A percentile compares a stretch with the other conserved stretches of the same genome.
Evolutionary conservation across 2,888 invertebrate genomes (phyloP).

Genomic region (Chaetoderma sp.): DNA sequence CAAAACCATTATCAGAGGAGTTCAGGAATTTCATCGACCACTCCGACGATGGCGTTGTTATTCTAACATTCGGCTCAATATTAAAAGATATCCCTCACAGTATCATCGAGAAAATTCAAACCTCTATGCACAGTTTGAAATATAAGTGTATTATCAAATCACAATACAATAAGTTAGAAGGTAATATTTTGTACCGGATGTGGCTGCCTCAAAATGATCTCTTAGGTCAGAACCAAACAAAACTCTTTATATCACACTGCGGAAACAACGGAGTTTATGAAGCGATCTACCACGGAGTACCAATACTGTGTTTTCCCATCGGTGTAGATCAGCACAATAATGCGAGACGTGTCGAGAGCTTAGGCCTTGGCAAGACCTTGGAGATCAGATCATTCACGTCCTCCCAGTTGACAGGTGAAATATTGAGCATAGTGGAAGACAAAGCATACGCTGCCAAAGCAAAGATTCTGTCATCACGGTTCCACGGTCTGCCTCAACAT

Average conservation of each 20-base stretch:
- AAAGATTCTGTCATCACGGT: conserved; percentile 35
- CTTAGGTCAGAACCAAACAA: conserved; percentile 42
- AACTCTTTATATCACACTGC: conserved; percentile 49
- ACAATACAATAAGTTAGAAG: neutral
- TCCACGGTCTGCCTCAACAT: conserved; percentile 20
- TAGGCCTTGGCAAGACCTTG: conserved; percentile 40
- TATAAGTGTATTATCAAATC: neutral
- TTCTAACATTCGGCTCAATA: conserved; percentile 42
- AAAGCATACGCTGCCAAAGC: conserved; percentile 29
- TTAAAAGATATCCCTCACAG: neutral
- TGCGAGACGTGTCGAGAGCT: conserved; percentile 29
- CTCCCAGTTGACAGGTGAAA: conserved; percentile 25
- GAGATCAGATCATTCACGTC: conserved; percentile 29
- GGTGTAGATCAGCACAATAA: conserved; percentile 43
- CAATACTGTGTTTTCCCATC: conserved; percentile 44
- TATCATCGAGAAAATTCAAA: neutral
- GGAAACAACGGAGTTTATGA: conserved; percentile 48
- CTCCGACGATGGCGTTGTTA: conserved; percentile 37
- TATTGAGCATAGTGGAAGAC: conserved; percentile 32
- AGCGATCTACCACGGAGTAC: conserved; percentile 47
- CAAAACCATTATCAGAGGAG: conserved; percentile 31
- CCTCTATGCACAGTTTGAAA: neutral
- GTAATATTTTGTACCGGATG: conserved; percentile 20
- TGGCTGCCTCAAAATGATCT: conserved; percentile 51
- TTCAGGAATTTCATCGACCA: conserved; percentile 34